Base-by-base conservation (phyloP, 64 coral and sea anemone species). In the Pocillopora verrucosa region DNA sequence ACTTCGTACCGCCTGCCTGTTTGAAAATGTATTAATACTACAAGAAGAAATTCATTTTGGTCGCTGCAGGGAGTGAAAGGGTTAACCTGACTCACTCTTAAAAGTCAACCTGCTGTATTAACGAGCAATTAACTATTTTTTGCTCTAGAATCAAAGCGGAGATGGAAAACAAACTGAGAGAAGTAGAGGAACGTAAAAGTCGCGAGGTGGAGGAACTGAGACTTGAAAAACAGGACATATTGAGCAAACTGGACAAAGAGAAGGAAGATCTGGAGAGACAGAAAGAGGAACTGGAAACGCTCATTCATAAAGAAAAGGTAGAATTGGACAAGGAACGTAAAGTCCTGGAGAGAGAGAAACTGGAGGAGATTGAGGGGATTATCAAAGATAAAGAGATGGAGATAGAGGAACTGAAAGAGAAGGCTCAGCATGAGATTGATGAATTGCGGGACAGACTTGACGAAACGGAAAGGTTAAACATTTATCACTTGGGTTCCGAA, bases 341-440 rank as follows among this genome's bases (percentile, higher is more conserved):
- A 17, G 87, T 90, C 41, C 51, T 98, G 20, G 96, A 98, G 45
- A 86, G 89, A 83, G 96, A 98, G 15, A 98, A 95, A 56, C 73
- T 98, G 25, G 91, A 94, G 1, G 96, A 98, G 20, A 98, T 98
- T 65, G 92, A 98, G 56, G 72, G 74, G 15, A 92, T 98, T 13
- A 98, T 98, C 34, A 72, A 65, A 25, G 87, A 94, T 58, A 98
- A 98, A 61, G 96, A 98, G 68, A 74, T 78, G 5, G 96, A 98
- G 65, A 89, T 98, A 22, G 93, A 91, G 65, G 87, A 94, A n/a
- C 62, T 98, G 35, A 94, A 94, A 87, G 96, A 94, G 83, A 94
- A 98, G 87, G 96, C 96, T 25, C 92, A 94, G 69, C 87, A 87
- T 37, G 93, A 98, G 70, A 98, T 98, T 34, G 92, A 91, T 24